These are phyloP conservation scores for Drosophila leontia DNA, from an alignment of 1,140 invertebrate genomes.

Conservation along the genomic window DNA sequence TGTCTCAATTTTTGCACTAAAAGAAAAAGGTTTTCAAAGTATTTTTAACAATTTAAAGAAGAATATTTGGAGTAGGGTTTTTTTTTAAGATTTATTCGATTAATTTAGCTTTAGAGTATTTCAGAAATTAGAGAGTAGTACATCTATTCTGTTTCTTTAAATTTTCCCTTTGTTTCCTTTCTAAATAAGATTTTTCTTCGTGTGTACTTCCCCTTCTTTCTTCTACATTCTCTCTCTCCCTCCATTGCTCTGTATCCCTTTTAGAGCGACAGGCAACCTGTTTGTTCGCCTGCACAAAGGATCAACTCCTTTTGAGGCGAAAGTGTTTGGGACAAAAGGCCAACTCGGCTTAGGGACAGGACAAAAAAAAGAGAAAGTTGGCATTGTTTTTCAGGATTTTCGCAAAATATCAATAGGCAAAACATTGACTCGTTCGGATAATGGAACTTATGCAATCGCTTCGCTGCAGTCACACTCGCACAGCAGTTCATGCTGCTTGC, in stretches of 20 bases:
- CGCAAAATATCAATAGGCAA: slow-evolving; percentile 68
- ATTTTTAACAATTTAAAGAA: background rate
- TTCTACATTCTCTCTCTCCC: background rate
- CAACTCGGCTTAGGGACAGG: slow-evolving; percentile 53
- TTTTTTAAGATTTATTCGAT: too few relatives aligned
- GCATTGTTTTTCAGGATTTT: slow-evolving; percentile 50
- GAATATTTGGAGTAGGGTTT: too few relatives aligned
- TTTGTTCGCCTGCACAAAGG: slow-evolving; percentile 46
- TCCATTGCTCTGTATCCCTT: slow-evolving; percentile 15
- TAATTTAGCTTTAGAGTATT: background rate
- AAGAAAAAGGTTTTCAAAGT: background rate
- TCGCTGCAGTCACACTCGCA: slow-evolving; percentile 62
- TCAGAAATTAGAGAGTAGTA: fast-evolving
- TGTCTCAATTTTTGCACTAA: slow-evolving; percentile 27
- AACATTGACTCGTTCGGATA: slow-evolving; percentile 45
- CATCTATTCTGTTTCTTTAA: background rate
- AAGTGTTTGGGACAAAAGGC: slow-evolving; percentile 51
- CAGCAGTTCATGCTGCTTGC: slow-evolving; percentile 28
- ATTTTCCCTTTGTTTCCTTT: too few relatives aligned
- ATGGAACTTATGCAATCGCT: slow-evolving; percentile 65
- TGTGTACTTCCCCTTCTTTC: background rate
- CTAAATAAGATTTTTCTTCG: background rate
- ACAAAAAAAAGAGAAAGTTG: slow-evolving; percentile 75
- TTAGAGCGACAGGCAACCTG: slow-evolving; percentile 38
- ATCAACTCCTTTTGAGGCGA: slow-evolving; percentile 50